Evolutionary conservation across 2,113 vertebrate species (phyloP), one percentile per base, ranked within the genome.

Genomic region (Otolemur garnettii): DNA sequence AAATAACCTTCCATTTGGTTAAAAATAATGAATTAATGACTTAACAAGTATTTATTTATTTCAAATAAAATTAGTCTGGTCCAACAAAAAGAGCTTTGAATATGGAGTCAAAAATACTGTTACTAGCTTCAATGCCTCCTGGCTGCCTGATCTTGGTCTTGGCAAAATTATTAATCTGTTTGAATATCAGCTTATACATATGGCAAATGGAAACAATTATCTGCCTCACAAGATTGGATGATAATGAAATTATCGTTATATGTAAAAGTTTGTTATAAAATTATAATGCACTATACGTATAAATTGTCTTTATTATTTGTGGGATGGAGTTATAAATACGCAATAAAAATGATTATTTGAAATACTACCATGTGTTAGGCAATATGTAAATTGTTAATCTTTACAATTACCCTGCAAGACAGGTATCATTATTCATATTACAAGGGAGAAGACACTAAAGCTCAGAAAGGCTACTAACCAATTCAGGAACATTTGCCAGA

Each of bases 171-270:
- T 83, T 55, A 90, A 38, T 90, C 15, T 75, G 24, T 53, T 24
- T 85, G 8, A 88, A 87, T 5, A 82, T 82, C 35, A 78, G 14
- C 72, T 93, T 93, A 18, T 89, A 91, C 74, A 91, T 42, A 28
- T 45, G 18, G 14, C 79, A 59, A 84, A 62, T 64, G n/a, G 74
- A 68, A 90, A 86, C 38, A 53, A 53, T 60, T 59, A 82, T 60
- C n/a, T 64, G 38, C 14, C 7, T 95, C 38, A 53, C 28, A 83
- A 15, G 55, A 1, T 21, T 77, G 4, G 15, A 91, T 60, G 17
- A 94, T 30, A 87, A 95, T 83, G 59, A 82, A 84, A 95, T 81
- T 72, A 64, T 59, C 17, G 86, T 91, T 78, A 24, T 9, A 64
- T 50, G 55, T 66, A 60, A 94, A 74, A 82, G 50, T 28, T 57